Percentiles rank a stretch among this genome's conserved stretches.
phyloP scores from a whole-genome alignment of 2,888 invertebrate species.

The Melanostoma mellinum region DNA sequence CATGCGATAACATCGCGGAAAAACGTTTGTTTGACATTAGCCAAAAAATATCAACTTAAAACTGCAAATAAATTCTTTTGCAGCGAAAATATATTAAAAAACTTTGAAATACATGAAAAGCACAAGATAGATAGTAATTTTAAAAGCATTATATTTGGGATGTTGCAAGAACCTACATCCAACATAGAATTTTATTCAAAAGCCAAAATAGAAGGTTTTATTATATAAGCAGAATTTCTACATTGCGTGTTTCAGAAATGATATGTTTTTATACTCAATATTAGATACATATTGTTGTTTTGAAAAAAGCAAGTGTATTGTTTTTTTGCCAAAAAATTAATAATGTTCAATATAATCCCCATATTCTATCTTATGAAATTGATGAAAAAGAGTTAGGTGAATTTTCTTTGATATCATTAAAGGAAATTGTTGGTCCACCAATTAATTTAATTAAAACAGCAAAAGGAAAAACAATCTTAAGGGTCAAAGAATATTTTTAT shows the following conservation, averaged over 20 bases:
- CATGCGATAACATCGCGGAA: conserved; percentile 74
- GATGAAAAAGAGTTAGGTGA: conserved; percentile 28
- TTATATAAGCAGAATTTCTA: conserved; percentile 49
- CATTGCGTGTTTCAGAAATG: conserved; percentile 41
- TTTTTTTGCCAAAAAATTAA: conserved; percentile 38
- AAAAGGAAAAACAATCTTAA: conserved; percentile 29
- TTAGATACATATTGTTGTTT: conserved; percentile 21
- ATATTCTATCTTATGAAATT: conserved; percentile 33
- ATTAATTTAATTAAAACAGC: conserved; percentile 44
- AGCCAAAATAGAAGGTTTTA: conserved; percentile 30
- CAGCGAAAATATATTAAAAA: neutral
- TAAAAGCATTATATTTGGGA: conserved; percentile 32
- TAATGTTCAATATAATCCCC: conserved; percentile 14
- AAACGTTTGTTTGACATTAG: conserved; percentile 74
- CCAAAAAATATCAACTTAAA: conserved; percentile 74
- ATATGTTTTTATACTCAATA: conserved; percentile 55
- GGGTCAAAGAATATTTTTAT: conserved; percentile 43
- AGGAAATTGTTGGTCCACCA: conserved; percentile 37
- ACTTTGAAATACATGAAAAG: conserved; percentile 31
- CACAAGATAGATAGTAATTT: conserved; percentile 51
- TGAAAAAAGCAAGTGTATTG: conserved; percentile 27
- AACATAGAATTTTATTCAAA: conserved; percentile 46
- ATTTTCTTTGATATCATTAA: conserved; percentile 29
- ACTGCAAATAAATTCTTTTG: conserved; percentile 54
- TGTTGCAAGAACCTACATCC: neutral